Conservation (phyloP, 2,888 invertebrate species). For the Shargacucullia verbasci region DNA sequence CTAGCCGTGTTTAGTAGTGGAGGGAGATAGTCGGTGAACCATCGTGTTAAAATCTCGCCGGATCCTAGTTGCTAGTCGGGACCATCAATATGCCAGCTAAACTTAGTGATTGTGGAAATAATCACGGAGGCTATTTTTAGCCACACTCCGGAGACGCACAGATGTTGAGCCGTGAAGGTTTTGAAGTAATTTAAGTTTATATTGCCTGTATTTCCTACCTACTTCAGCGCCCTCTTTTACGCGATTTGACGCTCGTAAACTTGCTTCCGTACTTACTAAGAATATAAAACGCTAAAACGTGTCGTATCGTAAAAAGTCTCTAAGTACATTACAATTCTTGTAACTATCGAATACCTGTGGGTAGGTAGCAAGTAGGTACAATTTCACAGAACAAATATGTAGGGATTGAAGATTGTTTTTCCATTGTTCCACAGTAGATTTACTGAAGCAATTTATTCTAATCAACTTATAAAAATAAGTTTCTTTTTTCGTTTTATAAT, state of each 20-base stretch:
- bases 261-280: constrained; percentile 28
- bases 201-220: constrained; percentile 29
- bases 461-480: not conserved
- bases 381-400: too few relatives aligned
- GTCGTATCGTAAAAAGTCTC: constrained; percentile 21
- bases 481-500: not conserved
- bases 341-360: not conserved
- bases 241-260: constrained; percentile 46
- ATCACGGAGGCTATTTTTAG: too few relatives aligned
- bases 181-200: constrained; percentile 43
- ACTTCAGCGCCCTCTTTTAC: constrained; percentile 40
- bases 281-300: constrained; percentile 42
- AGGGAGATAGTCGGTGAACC: too few relatives aligned
- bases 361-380: too few relatives aligned
- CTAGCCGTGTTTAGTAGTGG: too few relatives aligned
- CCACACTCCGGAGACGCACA: not conserved
- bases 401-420: too few relatives aligned
- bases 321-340: constrained; percentile 8
- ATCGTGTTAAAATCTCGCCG: too few relatives aligned
- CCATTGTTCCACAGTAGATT: too few relatives aligned
- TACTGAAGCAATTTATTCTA: constrained; percentile 1
- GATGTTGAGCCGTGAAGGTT: constrained; percentile 12
- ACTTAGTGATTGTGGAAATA: too few relatives aligned
- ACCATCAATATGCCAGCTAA: too few relatives aligned
- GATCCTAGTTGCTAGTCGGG: too few relatives aligned